phyloP scores from a whole-genome alignment of 1,140 invertebrate species.

The Listronotus bonariensis region DNA sequence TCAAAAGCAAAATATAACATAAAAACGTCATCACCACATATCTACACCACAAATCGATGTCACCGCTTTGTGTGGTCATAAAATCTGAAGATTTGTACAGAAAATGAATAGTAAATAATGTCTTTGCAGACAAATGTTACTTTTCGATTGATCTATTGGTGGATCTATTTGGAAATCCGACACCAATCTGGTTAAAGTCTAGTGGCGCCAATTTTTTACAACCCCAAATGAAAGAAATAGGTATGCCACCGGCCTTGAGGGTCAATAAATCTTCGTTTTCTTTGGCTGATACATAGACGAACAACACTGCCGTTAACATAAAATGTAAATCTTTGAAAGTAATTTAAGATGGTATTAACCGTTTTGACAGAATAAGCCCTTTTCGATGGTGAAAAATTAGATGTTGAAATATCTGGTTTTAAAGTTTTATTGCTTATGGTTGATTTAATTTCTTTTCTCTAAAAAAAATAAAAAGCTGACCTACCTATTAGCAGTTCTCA shows the following conservation, averaged over 20 bases:
- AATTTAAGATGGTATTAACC: constrained; percentile 4
- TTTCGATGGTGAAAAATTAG: constrained; percentile 1
- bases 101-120: neutral
- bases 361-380: constrained; percentile 3
- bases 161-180: constrained; percentile 13
- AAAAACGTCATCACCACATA: no score
- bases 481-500: no score
- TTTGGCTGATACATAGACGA: neutral
- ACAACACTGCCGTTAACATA: constrained; percentile 6
- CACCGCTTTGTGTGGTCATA: neutral
- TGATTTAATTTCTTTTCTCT: no score
- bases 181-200: constrained; percentile 10
- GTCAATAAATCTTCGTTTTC: constrained; percentile 10
- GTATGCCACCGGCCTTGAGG: neutral
- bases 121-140: neutral
- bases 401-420: neutral
- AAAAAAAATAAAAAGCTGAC: no score
- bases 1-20: no score
- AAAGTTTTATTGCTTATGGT: no score
- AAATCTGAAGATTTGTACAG: neutral
- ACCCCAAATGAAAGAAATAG: constrained; percentile 14
- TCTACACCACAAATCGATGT: no score
- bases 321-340: constrained; percentile 6
- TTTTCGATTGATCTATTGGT: constrained; percentile 4
- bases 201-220: constrained; percentile 36